phyloP scores from a whole-genome alignment of 2,797 vertebrate species.

The Melanotaenia boesemani region DNA sequence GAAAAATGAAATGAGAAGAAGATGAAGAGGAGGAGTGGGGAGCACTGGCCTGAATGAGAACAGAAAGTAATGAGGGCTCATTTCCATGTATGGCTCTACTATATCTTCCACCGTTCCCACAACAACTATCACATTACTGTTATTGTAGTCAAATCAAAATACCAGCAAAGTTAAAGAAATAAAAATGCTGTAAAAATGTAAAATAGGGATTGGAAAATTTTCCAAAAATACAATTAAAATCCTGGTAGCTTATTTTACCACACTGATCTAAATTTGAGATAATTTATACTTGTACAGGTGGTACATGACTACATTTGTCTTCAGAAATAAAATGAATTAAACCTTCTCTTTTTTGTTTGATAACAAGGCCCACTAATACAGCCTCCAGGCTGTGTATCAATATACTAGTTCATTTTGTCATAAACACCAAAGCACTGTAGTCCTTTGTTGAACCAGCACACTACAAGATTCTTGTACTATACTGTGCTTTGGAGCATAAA shows the following conservation, averaged over 20 bases:
- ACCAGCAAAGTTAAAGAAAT: not conserved
- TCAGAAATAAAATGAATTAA: not conserved
- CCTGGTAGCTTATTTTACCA: not conserved
- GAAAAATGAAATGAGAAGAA: conserved; percentile 51
- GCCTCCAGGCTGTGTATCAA: not conserved
- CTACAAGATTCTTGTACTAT: conserved; percentile 39
- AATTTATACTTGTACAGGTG: not conserved
- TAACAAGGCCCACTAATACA: not conserved
- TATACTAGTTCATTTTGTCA: conserved; percentile 13
- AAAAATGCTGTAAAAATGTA: not conserved
- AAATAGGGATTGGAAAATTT: no score
- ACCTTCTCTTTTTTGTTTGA: not conserved
- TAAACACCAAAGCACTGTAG: conserved; percentile 21
- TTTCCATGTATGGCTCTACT: conserved; percentile 59
- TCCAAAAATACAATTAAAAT: not conserved
- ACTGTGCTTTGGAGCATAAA: conserved; percentile 60
- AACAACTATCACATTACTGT: conserved; percentile 29
- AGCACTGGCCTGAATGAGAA: conserved; percentile 56
- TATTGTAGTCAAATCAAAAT: conserved; percentile 28
- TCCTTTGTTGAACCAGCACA: conserved; percentile 23
- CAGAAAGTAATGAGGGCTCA: conserved; percentile 67
- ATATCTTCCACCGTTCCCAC: conserved; percentile 40
- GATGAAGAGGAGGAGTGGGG: conserved; percentile 42
- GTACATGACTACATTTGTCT: not conserved
- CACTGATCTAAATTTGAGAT: not conserved